Evolutionary conservation across 2,888 invertebrate species (phyloP), one percentile per base, ranked within the genome.

Genomic region (Amblyjoppa fuscipennis): DNA sequence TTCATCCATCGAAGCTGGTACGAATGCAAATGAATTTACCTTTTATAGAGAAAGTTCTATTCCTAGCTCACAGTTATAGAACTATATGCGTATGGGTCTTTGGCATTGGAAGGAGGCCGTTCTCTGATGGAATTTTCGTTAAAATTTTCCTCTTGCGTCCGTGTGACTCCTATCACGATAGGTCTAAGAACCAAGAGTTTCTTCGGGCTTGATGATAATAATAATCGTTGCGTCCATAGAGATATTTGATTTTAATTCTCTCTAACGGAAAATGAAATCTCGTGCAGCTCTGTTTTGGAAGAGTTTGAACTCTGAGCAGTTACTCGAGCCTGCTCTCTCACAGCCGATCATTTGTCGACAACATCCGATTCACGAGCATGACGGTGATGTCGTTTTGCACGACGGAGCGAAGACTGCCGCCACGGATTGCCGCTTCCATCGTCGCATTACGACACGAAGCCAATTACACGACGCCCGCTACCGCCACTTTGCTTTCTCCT

Each of bases 401-500:
- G 28, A 49, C 74, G 25, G 41, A 56, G 53, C n/a, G 68, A 78
- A 79, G 83, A 76, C 64, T 53, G 41, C 49, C 71, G 61, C 49
- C 59, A 74, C 66, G 76, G 34, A 56, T 38, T 68, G 38, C 77
- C 61, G 75, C 34, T 64, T 49, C 41, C 73, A 83, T 80, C 82
- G 80, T 81, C 69, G 70, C 71, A 85, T 90, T 90, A 88, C 90
- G 88, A 89, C 89, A 90, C 89, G 87, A 85, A 83, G 90, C 89
- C 92, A 93, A 93, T 93, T 93, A 92, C 90, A 90, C 85, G 87
- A 89, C 89, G 88, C 90, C 89, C 90, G 90, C 90, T 91, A 90
- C 87, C 79, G 75, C 81, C 83, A 79, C 87, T 84, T 89, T 91
- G 92, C 93, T 93, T 93, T 93, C 93, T 93, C 93, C 91, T 91